phyloP scores from a whole-genome alignment of 2,797 vertebrate species.

The Poecilia picta region DNA sequence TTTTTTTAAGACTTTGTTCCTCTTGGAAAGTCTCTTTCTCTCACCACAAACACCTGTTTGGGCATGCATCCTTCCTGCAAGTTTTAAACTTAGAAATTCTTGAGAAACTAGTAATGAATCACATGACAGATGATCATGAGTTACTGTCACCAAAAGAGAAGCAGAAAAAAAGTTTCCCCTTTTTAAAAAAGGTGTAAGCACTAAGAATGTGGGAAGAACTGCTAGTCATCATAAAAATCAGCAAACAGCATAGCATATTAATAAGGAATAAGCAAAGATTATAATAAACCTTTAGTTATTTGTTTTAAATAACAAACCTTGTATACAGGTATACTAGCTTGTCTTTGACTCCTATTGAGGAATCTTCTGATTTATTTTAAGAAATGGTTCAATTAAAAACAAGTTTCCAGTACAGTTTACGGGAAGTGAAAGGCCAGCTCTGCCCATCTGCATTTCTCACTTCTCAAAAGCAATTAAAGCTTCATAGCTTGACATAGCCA shows the following conservation, averaged over 20 bases:
- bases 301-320: background rate
- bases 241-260: background rate
- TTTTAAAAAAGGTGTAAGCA: background rate
- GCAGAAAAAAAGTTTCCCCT: background rate
- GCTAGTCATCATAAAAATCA: background rate
- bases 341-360: background rate
- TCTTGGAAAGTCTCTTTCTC: background rate
- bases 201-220: background rate
- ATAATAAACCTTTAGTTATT: background rate
- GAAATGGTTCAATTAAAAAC: background rate
- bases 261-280: background rate
- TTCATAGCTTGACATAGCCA: background rate
- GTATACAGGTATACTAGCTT: background rate
- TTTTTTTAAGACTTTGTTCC: too few relatives aligned
- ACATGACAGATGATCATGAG: conserved; percentile 23
- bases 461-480: background rate
- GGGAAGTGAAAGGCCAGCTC: conserved; percentile 17
- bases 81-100: background rate
- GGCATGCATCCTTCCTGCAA: background rate
- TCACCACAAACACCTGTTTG: conserved; percentile 9
- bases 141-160: background rate
- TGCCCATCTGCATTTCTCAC: background rate
- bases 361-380: background rate
- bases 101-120: conserved; percentile 23
- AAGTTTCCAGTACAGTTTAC: background rate